Evolutionary conservation across 2,797 vertebrate genomes (phyloP).

Genomic region (Perodicticus potto): DNA sequence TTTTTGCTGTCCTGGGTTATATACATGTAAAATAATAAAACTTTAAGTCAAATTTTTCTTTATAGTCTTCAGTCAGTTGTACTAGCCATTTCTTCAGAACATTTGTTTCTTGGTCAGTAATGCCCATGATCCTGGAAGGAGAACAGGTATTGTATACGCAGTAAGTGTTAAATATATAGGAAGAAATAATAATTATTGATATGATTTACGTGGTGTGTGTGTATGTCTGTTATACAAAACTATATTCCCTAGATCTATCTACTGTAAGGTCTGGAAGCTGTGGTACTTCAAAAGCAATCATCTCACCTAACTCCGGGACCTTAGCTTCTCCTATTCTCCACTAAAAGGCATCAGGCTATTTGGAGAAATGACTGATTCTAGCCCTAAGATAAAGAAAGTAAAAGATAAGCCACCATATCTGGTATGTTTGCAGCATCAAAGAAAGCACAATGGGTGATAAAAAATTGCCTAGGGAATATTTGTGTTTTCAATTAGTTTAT

Average conservation of each 20-base stretch:
- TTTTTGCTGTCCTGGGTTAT: constrained; percentile 2
- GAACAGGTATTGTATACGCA: background rate
- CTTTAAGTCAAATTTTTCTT: background rate
- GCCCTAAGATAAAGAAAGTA: background rate
- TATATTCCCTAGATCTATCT: background rate
- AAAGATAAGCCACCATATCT: background rate
- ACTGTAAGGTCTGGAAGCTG: background rate
- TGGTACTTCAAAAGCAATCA: background rate
- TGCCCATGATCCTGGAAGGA: background rate
- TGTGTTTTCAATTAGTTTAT: background rate
- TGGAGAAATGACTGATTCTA: background rate
- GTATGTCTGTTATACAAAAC: background rate
- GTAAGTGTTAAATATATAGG: background rate
- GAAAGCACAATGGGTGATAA: background rate
- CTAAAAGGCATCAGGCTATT: background rate
- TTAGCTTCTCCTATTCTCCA: too few species aligned
- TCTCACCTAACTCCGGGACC: background rate
- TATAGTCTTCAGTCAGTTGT: background rate
- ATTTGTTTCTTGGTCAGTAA: background rate
- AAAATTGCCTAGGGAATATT: background rate
- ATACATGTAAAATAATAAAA: background rate
- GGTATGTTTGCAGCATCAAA: background rate
- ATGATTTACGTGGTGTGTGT: background rate
- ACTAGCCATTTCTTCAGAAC: background rate
- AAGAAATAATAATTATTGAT: background rate